Evolutionary conservation across 2,797 vertebrate genomes (phyloP).

Genomic region (Crocidura indochinensis): DNA sequence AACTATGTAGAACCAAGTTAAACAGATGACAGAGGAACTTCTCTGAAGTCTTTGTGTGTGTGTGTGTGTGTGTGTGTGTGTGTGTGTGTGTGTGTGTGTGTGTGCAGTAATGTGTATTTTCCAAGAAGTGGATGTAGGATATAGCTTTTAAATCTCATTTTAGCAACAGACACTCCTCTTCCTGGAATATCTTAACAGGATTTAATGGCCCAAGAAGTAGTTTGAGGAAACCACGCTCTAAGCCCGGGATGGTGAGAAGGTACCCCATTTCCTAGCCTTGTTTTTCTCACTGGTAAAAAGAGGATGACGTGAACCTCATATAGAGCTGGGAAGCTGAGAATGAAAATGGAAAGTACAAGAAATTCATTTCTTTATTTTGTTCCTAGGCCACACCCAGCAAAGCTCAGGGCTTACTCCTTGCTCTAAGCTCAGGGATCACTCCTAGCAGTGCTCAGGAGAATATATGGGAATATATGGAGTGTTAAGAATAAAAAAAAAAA

Average conservation of each 20-base stretch:
- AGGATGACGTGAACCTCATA: neutral
- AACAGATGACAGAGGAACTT: slow-evolving; percentile 19
- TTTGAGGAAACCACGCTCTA: slow-evolving; percentile 54
- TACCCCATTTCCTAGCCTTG: neutral
- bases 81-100: too few species aligned
- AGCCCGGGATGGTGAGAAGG: neutral
- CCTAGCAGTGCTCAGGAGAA: too few species aligned
- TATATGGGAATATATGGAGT: neutral
- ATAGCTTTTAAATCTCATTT: slow-evolving; percentile 41
- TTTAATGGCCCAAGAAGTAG: slow-evolving; percentile 46
- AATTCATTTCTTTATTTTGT: neutral
- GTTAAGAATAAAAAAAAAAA: too few species aligned
- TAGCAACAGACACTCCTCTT: slow-evolving; percentile 59
- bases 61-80: too few species aligned
- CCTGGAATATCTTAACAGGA: slow-evolving; percentile 12
- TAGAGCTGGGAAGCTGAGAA: neutral
- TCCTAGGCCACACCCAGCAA: neutral
- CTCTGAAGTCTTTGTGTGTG: slow-evolving; percentile 11
- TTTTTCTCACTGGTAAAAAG: slow-evolving; percentile 34
- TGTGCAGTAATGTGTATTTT: neutral
- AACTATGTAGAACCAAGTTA: slow-evolving; percentile 53
- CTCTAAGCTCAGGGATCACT: too few species aligned
- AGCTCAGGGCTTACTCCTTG: too few species aligned
- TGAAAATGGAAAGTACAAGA: neutral
- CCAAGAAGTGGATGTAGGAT: slow-evolving; percentile 26